These are phyloP conservation scores for Pavo muticus DNA, from an alignment of 2,113 vertebrate species.

Conservation along the genomic window DNA sequence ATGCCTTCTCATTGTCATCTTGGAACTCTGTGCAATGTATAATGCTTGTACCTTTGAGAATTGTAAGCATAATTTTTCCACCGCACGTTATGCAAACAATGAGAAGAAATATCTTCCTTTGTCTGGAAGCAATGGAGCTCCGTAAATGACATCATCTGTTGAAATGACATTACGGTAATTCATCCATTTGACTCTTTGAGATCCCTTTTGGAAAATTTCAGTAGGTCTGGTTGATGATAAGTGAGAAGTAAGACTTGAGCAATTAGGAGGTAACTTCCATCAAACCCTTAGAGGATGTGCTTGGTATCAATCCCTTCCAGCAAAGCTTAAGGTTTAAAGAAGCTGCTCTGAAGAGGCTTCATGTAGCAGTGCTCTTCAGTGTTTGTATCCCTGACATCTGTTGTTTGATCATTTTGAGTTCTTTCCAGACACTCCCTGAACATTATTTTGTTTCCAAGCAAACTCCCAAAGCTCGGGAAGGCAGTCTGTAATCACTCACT, in stretches of 20 bases:
- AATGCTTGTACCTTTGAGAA: not conserved
- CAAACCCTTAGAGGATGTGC: not conserved
- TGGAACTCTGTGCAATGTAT: not conserved
- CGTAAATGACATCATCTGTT: not conserved
- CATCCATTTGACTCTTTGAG: not conserved
- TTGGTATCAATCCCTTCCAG: not conserved
- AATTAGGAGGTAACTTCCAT: not conserved
- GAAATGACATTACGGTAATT: slow-evolving; percentile 1
- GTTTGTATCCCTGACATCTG: not conserved
- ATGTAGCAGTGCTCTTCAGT: not conserved
- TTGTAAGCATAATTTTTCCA: not conserved
- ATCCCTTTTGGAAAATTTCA: not conserved
- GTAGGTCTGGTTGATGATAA: not conserved
- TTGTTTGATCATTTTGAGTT: not conserved
- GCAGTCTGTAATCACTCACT: not conserved
- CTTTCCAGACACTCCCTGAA: not conserved
- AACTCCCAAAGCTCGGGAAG: not conserved
- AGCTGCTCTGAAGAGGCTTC: not conserved
- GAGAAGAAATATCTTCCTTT: not conserved
- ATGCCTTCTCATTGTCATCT: not conserved
- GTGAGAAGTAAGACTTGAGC: not conserved
- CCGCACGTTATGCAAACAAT: not conserved
- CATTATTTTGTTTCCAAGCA: not conserved
- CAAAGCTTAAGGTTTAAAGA: not conserved
- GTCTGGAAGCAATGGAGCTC: not conserved